Conservation (phyloP, 1,140 invertebrate genomes). For the Hestina assimilis region DNA sequence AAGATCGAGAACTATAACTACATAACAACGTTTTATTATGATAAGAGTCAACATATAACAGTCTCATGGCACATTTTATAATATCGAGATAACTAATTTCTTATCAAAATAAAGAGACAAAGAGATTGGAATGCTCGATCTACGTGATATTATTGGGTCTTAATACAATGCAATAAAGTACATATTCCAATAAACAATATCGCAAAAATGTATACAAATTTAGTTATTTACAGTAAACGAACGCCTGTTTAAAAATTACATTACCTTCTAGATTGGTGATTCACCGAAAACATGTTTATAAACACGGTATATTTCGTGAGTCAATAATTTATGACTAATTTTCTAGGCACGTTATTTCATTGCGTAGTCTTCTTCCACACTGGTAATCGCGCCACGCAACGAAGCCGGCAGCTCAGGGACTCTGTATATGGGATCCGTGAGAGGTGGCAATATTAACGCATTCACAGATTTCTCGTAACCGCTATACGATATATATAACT, state of each 20-base stretch:
- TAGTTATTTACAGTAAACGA: too few relatives aligned
- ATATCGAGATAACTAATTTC: conserved; percentile 4
- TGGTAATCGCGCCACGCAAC: conserved; percentile 42
- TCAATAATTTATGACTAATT: neutral
- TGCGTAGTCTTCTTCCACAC: conserved; percentile 42
- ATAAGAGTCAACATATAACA: conserved; percentile 5
- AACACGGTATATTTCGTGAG: neutral
- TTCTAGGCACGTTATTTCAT: conserved; percentile 39
- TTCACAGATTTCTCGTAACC: conserved; percentile 58
- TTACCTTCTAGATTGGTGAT: too few relatives aligned
- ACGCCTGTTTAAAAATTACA: too few relatives aligned
- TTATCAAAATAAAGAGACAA: conserved; percentile 10
- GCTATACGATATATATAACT: conserved; percentile 54
- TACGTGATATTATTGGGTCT: too few relatives aligned
- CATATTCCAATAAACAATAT: too few relatives aligned
- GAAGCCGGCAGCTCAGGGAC: conserved; percentile 54
- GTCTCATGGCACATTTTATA: conserved; percentile 49
- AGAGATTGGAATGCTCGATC: conserved; percentile 4
- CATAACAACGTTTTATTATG: neutral
- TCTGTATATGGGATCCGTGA: conserved; percentile 61
- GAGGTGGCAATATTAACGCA: conserved; percentile 52
- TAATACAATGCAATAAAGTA: too few relatives aligned
- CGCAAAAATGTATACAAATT: too few relatives aligned
- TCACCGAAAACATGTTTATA: too few relatives aligned
- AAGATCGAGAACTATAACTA: too few relatives aligned